Conservation (phyloP, 2,888 invertebrate genomes). For the Meghimatium bilineatum region DNA sequence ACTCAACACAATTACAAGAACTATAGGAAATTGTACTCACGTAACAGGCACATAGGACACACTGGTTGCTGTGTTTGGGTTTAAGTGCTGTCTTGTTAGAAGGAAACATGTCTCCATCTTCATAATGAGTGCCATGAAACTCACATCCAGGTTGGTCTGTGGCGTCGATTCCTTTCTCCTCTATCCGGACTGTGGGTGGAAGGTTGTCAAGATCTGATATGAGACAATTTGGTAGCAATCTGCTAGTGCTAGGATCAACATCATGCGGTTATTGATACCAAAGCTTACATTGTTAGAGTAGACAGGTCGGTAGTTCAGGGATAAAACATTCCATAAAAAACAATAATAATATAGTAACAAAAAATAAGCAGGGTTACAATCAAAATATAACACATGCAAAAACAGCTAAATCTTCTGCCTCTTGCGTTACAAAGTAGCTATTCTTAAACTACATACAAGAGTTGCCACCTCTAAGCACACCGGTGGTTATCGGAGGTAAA, state of each 20-base stretch:
- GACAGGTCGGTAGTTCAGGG: background rate
- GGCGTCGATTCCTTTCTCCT: slow-evolving; percentile 54
- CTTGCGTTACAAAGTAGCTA: no score
- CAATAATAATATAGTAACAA: no score
- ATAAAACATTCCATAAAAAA: no score
- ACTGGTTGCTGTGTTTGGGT: slow-evolving; percentile 74
- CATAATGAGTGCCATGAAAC: slow-evolving; percentile 73
- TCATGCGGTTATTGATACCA: background rate
- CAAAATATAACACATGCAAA: no score
- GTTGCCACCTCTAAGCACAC: no score
- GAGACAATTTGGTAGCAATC: slow-evolving; percentile 27
- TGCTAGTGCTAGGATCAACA: slow-evolving; percentile 20
- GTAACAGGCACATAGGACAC: slow-evolving; percentile 77
- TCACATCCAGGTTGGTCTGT: slow-evolving; percentile 66
- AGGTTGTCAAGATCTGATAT: slow-evolving; percentile 71
- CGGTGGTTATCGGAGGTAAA: no score
- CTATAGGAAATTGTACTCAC: slow-evolving; percentile 60
- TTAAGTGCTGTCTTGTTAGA: slow-evolving; percentile 76
- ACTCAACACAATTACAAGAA: no score
- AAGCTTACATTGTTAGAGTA: background rate
- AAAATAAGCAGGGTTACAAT: no score
- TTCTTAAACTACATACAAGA: no score
- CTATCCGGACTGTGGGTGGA: slow-evolving; percentile 70
- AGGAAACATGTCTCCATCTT: slow-evolving; percentile 76
- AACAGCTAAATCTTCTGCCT: no score